Evolutionary conservation across 2,888 invertebrate genomes (phyloP).

Genomic region (Eupithecia subumbrata): DNA sequence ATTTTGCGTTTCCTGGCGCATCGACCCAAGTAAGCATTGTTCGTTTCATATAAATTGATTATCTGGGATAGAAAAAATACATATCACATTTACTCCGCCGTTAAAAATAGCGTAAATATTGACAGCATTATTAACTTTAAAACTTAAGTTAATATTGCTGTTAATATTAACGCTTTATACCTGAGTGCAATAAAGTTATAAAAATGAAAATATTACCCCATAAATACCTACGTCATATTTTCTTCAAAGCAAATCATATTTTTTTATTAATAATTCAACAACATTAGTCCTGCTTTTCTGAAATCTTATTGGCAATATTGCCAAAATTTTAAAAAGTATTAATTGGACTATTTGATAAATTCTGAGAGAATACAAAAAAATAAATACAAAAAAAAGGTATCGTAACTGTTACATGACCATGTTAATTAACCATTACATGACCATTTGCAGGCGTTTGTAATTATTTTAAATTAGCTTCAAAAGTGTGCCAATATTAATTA

Average conservation of each 20-base stretch:
- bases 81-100: background rate
- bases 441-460: conserved; percentile 9
- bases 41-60: background rate
- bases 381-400: background rate
- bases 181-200: no score
- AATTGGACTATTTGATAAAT: background rate
- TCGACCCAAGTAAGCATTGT: background rate
- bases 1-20: background rate
- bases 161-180: no score
- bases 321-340: background rate
- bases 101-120: no score
- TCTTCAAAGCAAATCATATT: no score
- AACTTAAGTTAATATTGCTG: no score
- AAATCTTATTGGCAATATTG: background rate
- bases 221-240: no score
- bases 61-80: background rate
- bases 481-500: conserved; percentile 14
- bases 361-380: background rate
- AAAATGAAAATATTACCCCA: no score
- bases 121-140: no score
- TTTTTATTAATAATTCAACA: no score
- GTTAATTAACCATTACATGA: conserved; percentile 7
- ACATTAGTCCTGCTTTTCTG: no score
- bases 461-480: conserved; percentile 3
- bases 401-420: conserved; percentile 7